Base-by-base conservation (phyloP, 64 coral and sea anemone species). In the Trachythela sp. region DNA sequence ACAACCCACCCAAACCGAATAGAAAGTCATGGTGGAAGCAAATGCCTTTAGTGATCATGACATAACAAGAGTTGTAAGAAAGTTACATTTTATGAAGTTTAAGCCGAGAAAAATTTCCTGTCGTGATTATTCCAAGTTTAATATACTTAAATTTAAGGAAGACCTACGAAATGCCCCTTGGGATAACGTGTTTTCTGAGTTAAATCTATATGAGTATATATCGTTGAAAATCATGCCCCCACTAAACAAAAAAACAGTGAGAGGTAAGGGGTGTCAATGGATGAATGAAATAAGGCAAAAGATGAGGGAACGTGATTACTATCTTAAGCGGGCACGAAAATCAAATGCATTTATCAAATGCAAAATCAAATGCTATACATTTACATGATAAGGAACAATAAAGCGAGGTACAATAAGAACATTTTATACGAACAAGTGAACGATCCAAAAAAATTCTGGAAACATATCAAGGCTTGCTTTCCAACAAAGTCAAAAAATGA, bases 391-490 rank as follows among this genome's bases (percentile, higher is more conserved):
- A 68, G 59, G 30, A 68, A 68, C 15, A 68, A 14, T 68, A 68
- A 68, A 68, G 3, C 59, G 15, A 68, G 59, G 59, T 68, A 68
- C 59, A 68, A 68, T 68, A 68, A 68, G 15, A 68, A 68, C 15
- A 68, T 68, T 6, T 77, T 77, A 18, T 77, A 77, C 17, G 71
- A 77, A n/a, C 71, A 77, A 77, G 71, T 77, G 36, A 77, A 77
- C 26, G 71, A 77, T 77, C 71, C 71, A 77, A 77, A 77, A 77
- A 7, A 77, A 77, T 77, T 77, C 26, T 77, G 71, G 71, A 77
- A 77, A 34, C 71, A 77, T n/a, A 77, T 77, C 31, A 77, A 77
- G 71, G 71, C 71, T 77, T 38, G 29, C 30, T 77, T 77, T 77
- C 71, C 71, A 77, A 77, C 71, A 77, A 77, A 77, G 71, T 77